Percentiles rank a stretch among this genome's conserved stretches.
phyloP scores from a whole-genome alignment of 2,113 vertebrate species.

The Centropristis striata region DNA sequence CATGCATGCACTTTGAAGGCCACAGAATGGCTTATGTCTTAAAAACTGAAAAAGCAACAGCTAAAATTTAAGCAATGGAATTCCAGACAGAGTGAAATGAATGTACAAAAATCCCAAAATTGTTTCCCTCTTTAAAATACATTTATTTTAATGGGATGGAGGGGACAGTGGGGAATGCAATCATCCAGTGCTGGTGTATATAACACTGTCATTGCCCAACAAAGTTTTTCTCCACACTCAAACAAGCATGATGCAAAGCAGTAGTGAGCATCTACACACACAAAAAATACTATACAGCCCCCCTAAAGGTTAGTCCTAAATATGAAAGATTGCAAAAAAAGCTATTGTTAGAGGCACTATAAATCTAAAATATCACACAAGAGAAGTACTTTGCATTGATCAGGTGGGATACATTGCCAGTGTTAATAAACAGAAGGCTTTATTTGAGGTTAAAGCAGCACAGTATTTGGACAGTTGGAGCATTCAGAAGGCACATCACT shows the following conservation, averaged over 20 bases:
- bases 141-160: slow-evolving; percentile 30
- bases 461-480: slow-evolving; percentile 17
- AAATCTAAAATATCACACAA: slow-evolving; percentile 42
- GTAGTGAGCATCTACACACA: slow-evolving; percentile 5
- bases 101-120: slow-evolving; percentile 29
- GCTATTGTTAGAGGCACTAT: slow-evolving; percentile 13
- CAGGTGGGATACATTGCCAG: slow-evolving; percentile 14
- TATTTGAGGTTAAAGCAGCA: slow-evolving; percentile 28
- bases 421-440: slow-evolving; percentile 17
- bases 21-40: not conserved
- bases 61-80: slow-evolving; percentile 1
- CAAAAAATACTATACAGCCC: slow-evolving; percentile 8
- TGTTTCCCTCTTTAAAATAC: slow-evolving; percentile 3
- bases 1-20: not conserved
- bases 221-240: not conserved
- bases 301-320: slow-evolving; percentile 26
- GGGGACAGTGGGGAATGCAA: slow-evolving; percentile 37
- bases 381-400: slow-evolving; percentile 17
- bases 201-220: slow-evolving; percentile 31
- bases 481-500: slow-evolving; percentile 44
- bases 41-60: slow-evolving; percentile 1
- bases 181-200: slow-evolving; percentile 53
- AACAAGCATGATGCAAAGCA: slow-evolving; percentile 38
- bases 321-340: slow-evolving; percentile 40
- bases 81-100: slow-evolving; percentile 13